Conservation (phyloP, 2,797 vertebrate genomes). For the Chiloscyllium punctatum region DNA sequence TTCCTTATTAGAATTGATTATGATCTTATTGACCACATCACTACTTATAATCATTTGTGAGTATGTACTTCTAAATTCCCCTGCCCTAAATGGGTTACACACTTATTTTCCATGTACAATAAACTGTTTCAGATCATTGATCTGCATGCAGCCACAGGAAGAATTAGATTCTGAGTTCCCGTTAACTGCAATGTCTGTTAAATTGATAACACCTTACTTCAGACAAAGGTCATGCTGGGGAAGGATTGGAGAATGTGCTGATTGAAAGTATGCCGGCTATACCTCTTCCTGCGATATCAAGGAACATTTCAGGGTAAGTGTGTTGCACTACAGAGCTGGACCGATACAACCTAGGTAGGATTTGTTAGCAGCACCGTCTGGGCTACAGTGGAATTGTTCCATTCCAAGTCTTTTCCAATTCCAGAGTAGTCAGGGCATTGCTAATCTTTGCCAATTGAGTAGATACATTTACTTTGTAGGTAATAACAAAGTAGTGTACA, state of each 20-base stretch:
- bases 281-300: neutral
- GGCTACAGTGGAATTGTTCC: neutral
- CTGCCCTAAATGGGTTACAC: neutral
- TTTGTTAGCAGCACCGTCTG: neutral
- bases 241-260: neutral
- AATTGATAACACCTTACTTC: neutral
- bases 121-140: neutral
- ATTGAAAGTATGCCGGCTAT: neutral
- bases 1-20: neutral
- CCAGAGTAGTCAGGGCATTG: neutral
- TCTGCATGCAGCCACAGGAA: neutral
- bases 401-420: neutral
- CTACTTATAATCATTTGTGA: neutral
- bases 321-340: neutral
- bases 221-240: neutral
- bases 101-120: neutral
- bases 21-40: neutral
- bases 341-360: neutral
- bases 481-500: neutral
- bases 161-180: neutral
- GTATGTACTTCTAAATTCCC: neutral
- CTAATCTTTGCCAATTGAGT: neutral
- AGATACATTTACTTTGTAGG: neutral
- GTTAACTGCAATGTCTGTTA: neutral
- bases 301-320: neutral